phyloP scores from a whole-genome alignment of 2,113 vertebrate species.

The Neolamprologus cancellatus region DNA sequence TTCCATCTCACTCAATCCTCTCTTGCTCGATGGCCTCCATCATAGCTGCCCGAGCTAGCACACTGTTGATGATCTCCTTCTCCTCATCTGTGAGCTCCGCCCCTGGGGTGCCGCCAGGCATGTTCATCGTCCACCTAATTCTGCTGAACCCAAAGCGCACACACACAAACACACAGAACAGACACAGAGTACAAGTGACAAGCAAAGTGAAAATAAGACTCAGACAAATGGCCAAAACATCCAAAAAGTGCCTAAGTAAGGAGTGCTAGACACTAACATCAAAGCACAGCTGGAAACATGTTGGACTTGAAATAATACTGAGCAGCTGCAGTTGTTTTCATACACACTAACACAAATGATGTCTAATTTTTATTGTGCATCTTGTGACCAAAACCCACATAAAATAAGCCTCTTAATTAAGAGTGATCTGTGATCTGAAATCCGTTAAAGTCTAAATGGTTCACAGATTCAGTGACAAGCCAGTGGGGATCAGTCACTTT shows the following conservation, averaged over 20 bases:
- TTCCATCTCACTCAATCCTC: slow-evolving; percentile 80
- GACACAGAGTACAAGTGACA: not conserved
- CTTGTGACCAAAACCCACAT: not conserved
- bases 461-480: not conserved
- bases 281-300: not conserved
- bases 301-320: not conserved
- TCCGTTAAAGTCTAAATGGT: not conserved
- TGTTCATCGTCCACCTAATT: slow-evolving; percentile 23
- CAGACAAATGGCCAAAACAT: not conserved
- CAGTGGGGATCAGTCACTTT: not conserved
- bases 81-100: slow-evolving; percentile 92
- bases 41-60: slow-evolving; percentile 85
- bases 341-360: not conserved
- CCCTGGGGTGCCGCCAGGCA: slow-evolving; percentile 43
- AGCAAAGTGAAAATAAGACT: not conserved
- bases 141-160: not conserved
- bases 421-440: not conserved
- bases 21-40: slow-evolving; percentile 91
- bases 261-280: not conserved
- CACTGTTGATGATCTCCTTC: slow-evolving; percentile 92
- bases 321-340: not conserved
- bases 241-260: not conserved
- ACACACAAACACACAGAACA: not conserved
- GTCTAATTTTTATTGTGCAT: not conserved
- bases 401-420: not conserved